phyloP scores from a whole-genome alignment of 2,888 invertebrate genomes.

The Pemphredon lugubris region DNA sequence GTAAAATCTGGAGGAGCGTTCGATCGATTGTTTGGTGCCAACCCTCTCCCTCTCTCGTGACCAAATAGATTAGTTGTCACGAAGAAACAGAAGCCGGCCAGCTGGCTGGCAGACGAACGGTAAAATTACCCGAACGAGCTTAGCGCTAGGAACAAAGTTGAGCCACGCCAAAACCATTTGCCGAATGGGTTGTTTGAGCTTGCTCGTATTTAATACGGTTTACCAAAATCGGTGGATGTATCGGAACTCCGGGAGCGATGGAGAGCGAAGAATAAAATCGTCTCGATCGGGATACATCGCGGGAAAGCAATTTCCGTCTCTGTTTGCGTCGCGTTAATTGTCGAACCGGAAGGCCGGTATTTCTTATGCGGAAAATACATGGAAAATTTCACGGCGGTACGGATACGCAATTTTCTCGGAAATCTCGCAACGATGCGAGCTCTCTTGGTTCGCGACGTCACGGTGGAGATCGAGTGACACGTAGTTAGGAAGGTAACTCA shows the following conservation, averaged over 20 bases:
- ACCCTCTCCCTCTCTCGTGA: constrained; percentile 51
- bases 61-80: constrained; percentile 73
- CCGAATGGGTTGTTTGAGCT: constrained; percentile 56
- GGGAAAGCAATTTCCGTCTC: too few species aligned
- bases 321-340: too few species aligned
- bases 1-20: constrained; percentile 60
- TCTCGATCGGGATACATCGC: constrained; percentile 2
- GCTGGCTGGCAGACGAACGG: constrained; percentile 63
- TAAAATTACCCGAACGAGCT: constrained; percentile 69
- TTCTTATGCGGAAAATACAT: too few species aligned
- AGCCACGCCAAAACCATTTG: constrained; percentile 47
- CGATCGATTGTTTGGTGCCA: constrained; percentile 70
- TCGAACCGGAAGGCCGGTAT: too few species aligned
- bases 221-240: constrained; percentile 31
- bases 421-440: not conserved
- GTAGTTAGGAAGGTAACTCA: constrained; percentile 56
- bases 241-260: constrained; percentile 26
- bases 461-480: constrained; percentile 54
- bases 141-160: constrained; percentile 57
- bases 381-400: not conserved
- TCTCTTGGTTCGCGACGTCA: not conserved
- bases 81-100: constrained; percentile 60
- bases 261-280: constrained; percentile 39
- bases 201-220: constrained; percentile 49
- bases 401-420: constrained; percentile 35